Percentiles rank a stretch among this genome's conserved stretches.
Evolutionary conservation across 1,140 invertebrate genomes (phyloP).

Genomic region (Proales similis): DNA sequence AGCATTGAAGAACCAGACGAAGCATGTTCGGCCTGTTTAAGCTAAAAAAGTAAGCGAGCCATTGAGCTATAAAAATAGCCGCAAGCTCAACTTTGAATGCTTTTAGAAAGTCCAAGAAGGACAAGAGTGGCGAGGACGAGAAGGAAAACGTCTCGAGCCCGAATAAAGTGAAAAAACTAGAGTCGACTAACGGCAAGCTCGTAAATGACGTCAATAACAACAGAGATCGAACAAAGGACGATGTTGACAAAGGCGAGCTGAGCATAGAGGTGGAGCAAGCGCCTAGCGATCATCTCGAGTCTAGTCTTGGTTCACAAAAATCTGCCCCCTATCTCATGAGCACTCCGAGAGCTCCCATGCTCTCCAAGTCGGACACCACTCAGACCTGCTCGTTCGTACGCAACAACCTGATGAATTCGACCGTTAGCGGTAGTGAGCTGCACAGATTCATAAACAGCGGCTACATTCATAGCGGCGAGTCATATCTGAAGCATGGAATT

Average conservation of each 20-base stretch:
- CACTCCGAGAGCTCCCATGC: slow-evolving; percentile 31
- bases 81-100: not conserved
- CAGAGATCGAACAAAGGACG: slow-evolving; percentile 1
- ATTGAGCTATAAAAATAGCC: not conserved
- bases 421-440: slow-evolving; percentile 36
- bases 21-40: slow-evolving; percentile 36
- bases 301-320: too few relatives aligned
- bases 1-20: too few relatives aligned
- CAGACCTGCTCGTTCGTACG: slow-evolving; percentile 24
- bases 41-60: slow-evolving; percentile 34
- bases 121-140: slow-evolving; percentile 30
- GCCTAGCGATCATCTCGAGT: too few relatives aligned
- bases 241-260: not conserved
- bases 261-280: not conserved
- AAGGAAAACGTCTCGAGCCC: slow-evolving; percentile 36
- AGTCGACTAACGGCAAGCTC: not conserved
- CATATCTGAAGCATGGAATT: slow-evolving; percentile 17
- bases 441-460: slow-evolving; percentile 31
- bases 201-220: slow-evolving; percentile 1
- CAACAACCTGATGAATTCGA: slow-evolving; percentile 18
- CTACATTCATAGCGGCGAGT: slow-evolving; percentile 31
- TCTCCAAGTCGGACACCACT: slow-evolving; percentile 15
- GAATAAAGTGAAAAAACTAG: slow-evolving; percentile 19
- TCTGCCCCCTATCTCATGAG: too few relatives aligned
- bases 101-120: slow-evolving; percentile 29